Conservation (phyloP, 1,140 invertebrate species). For the Phthorimaea operculella region DNA sequence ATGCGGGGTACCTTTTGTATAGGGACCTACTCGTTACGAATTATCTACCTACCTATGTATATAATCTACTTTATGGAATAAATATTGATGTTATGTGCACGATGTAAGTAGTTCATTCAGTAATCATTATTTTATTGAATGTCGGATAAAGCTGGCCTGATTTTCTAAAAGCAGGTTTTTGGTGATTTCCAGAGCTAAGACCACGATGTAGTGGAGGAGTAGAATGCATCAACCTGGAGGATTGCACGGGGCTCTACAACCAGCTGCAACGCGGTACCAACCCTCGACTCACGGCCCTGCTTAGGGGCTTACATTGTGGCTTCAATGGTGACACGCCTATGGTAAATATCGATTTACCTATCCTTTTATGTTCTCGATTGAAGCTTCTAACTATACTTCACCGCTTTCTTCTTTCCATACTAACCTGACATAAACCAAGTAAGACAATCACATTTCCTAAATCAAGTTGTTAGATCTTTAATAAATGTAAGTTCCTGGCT, state of each 20-base stretch:
- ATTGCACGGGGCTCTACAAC: slow-evolving; percentile 20
- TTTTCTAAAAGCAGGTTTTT: neutral
- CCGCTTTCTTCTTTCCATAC: neutral
- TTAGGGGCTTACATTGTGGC: slow-evolving; percentile 35
- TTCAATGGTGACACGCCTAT: slow-evolving; percentile 26
- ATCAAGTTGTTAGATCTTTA: too few species aligned
- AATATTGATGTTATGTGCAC: neutral
- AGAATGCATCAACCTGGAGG: slow-evolving; percentile 17
- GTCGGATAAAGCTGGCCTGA: too few species aligned
- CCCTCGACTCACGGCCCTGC: slow-evolving; percentile 17
- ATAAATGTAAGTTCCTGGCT: too few species aligned
- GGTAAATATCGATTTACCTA: slow-evolving; percentile 13
- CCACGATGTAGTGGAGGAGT: slow-evolving; percentile 23
- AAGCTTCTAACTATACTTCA: neutral
- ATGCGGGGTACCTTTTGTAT: too few species aligned
- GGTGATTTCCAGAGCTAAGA: slow-evolving; percentile 18
- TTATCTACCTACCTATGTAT: too few species aligned
- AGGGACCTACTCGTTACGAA: too few species aligned
- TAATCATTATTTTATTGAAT: too few species aligned
- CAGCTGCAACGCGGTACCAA: slow-evolving; percentile 18
- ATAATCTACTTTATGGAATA: neutral
- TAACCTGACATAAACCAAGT: too few species aligned
- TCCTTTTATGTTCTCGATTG: too few species aligned
- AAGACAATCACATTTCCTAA: too few species aligned
- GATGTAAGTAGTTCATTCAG: too few species aligned